Percentiles rank a stretch among this genome's conserved stretches.
Evolutionary conservation across 2,113 vertebrate species (phyloP).

Genomic region (Xyrauchen texanus): DNA sequence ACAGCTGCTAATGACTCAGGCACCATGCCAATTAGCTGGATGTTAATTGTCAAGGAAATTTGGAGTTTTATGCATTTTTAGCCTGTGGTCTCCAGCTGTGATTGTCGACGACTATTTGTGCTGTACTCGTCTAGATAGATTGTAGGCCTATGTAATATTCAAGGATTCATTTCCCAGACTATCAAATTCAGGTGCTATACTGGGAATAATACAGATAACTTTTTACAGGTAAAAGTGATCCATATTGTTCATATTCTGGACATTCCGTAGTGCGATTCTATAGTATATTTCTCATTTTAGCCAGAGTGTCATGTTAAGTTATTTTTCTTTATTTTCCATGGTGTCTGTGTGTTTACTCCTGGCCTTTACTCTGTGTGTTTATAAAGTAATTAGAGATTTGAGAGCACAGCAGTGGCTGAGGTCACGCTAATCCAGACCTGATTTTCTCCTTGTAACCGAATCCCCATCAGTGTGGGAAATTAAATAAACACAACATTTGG

Average conservation of each 20-base stretch:
- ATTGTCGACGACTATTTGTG: not conserved
- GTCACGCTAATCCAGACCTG: conserved; percentile 71
- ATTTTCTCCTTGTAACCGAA: conserved; percentile 65
- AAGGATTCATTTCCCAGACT: not conserved
- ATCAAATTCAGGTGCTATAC: not conserved
- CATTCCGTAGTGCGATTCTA: not conserved
- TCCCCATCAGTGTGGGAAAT: conserved; percentile 61
- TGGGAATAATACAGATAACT: no score
- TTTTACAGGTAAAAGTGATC: no score
- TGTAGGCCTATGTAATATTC: not conserved
- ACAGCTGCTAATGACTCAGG: conserved; percentile 21
- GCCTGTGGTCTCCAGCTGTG: conserved; percentile 13
- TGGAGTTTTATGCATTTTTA: not conserved
- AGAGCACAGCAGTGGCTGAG: conserved; percentile 60
- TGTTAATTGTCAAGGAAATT: conserved; percentile 28
- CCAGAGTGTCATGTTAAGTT: not conserved
- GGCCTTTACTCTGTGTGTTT: conserved; percentile 60
- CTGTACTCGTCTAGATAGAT: conserved; percentile 12
- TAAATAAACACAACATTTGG: conserved; percentile 47
- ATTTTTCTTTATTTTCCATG: not conserved
- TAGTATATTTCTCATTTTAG: not conserved
- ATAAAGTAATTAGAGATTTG: conserved; percentile 67
- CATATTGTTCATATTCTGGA: not conserved
- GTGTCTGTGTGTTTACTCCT: conserved; percentile 53
- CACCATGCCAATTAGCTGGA: conserved; percentile 4